Conservation (phyloP, 2,797 vertebrate genomes). For the Sebastes itinus region DNA sequence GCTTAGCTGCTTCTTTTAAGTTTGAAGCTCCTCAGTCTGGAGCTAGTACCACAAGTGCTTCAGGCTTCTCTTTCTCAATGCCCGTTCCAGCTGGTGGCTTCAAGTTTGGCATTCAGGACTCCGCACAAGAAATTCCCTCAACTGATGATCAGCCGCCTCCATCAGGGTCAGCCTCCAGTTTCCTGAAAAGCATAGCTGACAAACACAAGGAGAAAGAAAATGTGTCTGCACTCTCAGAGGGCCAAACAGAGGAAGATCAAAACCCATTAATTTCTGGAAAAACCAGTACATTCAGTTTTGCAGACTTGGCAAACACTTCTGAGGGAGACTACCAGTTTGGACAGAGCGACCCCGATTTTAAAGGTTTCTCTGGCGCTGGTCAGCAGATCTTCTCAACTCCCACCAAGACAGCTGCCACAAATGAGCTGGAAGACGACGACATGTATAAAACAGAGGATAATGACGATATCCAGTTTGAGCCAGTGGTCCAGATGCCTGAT, state of each 20-base stretch:
- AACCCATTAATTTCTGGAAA: conserved; percentile 86
- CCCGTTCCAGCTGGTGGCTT: conserved; percentile 80
- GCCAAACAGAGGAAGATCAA: conserved; percentile 41
- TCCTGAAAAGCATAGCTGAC: conserved; percentile 83
- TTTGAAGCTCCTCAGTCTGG: conserved; percentile 82
- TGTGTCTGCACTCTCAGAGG: conserved; percentile 11
- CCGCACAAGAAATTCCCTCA: conserved; percentile 64
- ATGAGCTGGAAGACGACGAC: conserved; percentile 88
- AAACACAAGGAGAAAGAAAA: conserved; percentile 84
- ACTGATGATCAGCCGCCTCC: conserved; percentile 33
- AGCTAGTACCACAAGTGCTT: conserved; percentile 74
- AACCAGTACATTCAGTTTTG: conserved; percentile 86
- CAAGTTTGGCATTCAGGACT: conserved; percentile 91
- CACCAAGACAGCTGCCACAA: conserved; percentile 74
- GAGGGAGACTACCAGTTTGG: conserved; percentile 89
- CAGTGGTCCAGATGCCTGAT: conserved; percentile 97
- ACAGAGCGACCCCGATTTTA: conserved; percentile 87
- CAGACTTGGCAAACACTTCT: conserved; percentile 88
- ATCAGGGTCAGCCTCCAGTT: conserved; percentile 73
- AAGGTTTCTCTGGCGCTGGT: conserved; percentile 90
- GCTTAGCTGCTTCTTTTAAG: conserved; percentile 77
- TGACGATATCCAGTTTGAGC: conserved; percentile 98
- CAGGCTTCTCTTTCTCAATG: conserved; percentile 88
- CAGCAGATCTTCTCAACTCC: conserved; percentile 89
- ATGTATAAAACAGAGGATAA: conserved; percentile 96